Evolutionary conservation across 2,888 invertebrate species (phyloP).

Genomic region (Euclidia mi): DNA sequence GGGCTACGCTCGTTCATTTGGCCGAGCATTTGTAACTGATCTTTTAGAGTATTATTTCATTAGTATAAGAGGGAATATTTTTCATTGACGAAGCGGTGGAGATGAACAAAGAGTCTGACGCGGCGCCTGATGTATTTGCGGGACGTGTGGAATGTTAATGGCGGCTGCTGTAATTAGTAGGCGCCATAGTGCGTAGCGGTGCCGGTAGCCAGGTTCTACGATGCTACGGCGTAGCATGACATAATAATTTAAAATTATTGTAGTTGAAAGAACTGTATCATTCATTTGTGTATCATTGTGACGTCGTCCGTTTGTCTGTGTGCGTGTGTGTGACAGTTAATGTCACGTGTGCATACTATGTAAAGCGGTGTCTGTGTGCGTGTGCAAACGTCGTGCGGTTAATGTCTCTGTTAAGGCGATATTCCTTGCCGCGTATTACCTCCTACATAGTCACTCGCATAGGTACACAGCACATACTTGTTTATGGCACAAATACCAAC

Average conservation of each 20-base stretch:
- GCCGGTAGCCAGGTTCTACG: constrained; percentile 1
- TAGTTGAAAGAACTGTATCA: background rate
- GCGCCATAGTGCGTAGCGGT: constrained; percentile 1
- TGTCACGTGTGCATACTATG: no score
- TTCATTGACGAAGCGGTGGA: constrained; percentile 12
- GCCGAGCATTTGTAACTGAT: background rate
- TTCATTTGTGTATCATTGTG: background rate
- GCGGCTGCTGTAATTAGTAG: constrained; percentile 18
- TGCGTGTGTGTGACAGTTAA: background rate
- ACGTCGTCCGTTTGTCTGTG: background rate
- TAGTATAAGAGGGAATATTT: constrained; percentile 26
- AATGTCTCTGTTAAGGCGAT: no score
- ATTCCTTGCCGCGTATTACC: no score
- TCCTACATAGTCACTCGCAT: no score
- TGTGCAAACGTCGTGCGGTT: no score
- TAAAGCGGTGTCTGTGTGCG: no score
- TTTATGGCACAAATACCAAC: no score
- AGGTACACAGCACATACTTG: no score
- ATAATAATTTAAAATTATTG: background rate
- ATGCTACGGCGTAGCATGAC: constrained; percentile 2
- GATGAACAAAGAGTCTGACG: constrained; percentile 19
- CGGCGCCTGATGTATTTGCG: constrained; percentile 13
- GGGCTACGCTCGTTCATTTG: constrained; percentile 4
- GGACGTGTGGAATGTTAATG: constrained; percentile 16
- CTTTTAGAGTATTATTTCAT: constrained; percentile 24